A percentile compares a stretch with the other conserved stretches of the same genome.
These are phyloP conservation scores for Pherbina coryleti DNA, from an alignment of 2,888 invertebrate genomes.

Conservation along the genomic window DNA sequence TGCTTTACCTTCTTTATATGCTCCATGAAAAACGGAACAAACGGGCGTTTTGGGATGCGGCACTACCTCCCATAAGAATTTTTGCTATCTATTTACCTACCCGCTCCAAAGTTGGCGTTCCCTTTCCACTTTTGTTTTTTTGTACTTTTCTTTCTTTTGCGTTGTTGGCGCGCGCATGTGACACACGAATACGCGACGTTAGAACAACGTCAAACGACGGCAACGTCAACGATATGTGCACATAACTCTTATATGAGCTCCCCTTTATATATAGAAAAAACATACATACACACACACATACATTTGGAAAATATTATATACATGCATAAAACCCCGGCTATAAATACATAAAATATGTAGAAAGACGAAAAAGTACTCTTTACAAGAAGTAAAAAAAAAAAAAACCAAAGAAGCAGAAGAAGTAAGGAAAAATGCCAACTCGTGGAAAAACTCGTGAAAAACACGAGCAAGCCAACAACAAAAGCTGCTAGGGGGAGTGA, in stretches of 20 bases:
- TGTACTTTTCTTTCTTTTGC: neutral
- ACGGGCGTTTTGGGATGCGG: neutral
- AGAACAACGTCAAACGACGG: conserved; percentile 25
- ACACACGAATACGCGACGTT: conserved; percentile 16
- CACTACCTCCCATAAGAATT: neutral
- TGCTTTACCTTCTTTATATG: neutral
- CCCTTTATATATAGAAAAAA: conserved; percentile 20
- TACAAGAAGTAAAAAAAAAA: neutral
- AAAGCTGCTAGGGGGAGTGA: neutral
- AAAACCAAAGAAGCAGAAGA: neutral
- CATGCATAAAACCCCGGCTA: neutral
- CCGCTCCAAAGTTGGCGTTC: neutral
- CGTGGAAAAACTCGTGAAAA: conserved; percentile 42
- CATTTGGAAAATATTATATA: conserved; percentile 34
- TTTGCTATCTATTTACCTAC: conserved; percentile 15
- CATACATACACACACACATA: conserved; percentile 37
- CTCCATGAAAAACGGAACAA: too few relatives aligned
- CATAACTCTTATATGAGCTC: conserved; percentile 59
- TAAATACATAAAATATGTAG: conserved; percentile 18
- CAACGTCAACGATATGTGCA: conserved; percentile 52
- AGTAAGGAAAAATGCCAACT: conserved; percentile 18
- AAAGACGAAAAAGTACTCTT: neutral
- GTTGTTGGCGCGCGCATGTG: conserved; percentile 23
- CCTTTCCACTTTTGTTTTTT: neutral
- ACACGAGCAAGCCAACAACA: neutral